These are phyloP conservation scores for Drosophila glabriapex DNA, from an alignment of 2,888 invertebrate genomes.

Conservation along the genomic window DNA sequence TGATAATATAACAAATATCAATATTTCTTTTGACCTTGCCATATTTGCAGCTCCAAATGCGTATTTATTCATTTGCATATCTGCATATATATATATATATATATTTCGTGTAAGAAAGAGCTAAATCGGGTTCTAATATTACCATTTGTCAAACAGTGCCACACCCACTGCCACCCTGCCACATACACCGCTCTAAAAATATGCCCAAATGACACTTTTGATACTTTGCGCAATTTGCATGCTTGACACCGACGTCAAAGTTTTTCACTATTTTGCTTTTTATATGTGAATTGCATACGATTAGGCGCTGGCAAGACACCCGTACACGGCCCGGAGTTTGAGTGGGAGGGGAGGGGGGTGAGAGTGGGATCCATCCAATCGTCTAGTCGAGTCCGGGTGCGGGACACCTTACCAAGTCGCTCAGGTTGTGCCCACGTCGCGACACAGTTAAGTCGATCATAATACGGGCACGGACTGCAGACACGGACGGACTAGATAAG, in stretches of 20 bases:
- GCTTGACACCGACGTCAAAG: constrained; percentile 70
- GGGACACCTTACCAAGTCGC: constrained; percentile 11
- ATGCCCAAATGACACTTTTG: constrained; percentile 73
- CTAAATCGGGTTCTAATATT: constrained; percentile 14
- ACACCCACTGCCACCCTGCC: background rate
- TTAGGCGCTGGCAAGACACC: constrained; percentile 19
- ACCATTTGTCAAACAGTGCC: background rate
- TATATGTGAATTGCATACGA: constrained; percentile 37
- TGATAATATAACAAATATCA: constrained; percentile 12
- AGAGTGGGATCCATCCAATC: background rate
- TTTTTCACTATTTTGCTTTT: constrained; percentile 17
- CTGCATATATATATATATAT: constrained; percentile 9
- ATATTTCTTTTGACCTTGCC: constrained; percentile 59
- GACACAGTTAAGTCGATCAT: constrained; percentile 73
- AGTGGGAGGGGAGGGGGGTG: too few species aligned
- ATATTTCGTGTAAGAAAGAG: constrained; percentile 19
- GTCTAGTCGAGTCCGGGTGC: background rate
- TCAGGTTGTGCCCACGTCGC: constrained; percentile 35
- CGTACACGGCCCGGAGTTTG: background rate
- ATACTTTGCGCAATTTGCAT: constrained; percentile 70
- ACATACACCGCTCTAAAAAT: constrained; percentile 38
- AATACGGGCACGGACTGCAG: constrained; percentile 17
- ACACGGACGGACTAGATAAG: constrained; percentile 53
- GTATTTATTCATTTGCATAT: constrained; percentile 23
- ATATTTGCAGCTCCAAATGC: constrained; percentile 24